Percentiles rank a stretch among this genome's conserved stretches.
These are phyloP conservation scores for Borostomias antarcticus DNA, from an alignment of 2,797 vertebrate species.

Conservation along the genomic window DNA sequence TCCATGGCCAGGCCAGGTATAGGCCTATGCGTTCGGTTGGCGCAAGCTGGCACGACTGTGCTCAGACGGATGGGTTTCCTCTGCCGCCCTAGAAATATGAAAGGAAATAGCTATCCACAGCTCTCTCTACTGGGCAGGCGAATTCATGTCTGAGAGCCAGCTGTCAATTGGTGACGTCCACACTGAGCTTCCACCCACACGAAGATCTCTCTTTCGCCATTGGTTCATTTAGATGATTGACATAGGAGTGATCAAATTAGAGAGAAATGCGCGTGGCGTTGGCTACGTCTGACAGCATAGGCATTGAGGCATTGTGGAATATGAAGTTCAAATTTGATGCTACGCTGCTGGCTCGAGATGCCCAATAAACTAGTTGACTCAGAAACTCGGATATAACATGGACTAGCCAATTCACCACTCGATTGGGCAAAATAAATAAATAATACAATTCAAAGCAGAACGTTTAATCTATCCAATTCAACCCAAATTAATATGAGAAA, in stretches of 20 bases:
- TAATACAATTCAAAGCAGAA: not conserved
- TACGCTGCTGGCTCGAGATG: too few relatives aligned
- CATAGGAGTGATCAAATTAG: conserved; percentile 30
- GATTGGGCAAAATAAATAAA: not conserved
- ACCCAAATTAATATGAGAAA: too few relatives aligned
- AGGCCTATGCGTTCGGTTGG: conserved; percentile 37
- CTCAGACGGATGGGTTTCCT: conserved; percentile 21
- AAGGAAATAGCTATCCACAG: conserved; percentile 35
- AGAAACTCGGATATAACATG: too few relatives aligned
- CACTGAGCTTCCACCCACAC: conserved; percentile 37
- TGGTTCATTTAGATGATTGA: conserved; percentile 28
- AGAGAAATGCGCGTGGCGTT: conserved; percentile 16
- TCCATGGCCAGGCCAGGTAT: conserved; percentile 85
- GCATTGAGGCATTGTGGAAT: conserved; percentile 36
- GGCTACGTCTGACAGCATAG: not conserved
- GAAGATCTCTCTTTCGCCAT: conserved; percentile 20
- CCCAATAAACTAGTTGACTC: too few relatives aligned
- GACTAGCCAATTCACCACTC: not conserved
- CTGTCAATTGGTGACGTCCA: conserved; percentile 50
- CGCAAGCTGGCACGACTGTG: conserved; percentile 24
- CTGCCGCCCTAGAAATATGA: conserved; percentile 24
- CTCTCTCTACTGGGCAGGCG: conserved; percentile 32
- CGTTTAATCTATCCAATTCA: too few relatives aligned
- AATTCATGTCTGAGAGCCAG: conserved; percentile 40
- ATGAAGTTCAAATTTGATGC: conserved; percentile 17